Evolutionary conservation across 2,888 invertebrate species (phyloP).

Genomic region (Anagyrus pseudococci): DNA sequence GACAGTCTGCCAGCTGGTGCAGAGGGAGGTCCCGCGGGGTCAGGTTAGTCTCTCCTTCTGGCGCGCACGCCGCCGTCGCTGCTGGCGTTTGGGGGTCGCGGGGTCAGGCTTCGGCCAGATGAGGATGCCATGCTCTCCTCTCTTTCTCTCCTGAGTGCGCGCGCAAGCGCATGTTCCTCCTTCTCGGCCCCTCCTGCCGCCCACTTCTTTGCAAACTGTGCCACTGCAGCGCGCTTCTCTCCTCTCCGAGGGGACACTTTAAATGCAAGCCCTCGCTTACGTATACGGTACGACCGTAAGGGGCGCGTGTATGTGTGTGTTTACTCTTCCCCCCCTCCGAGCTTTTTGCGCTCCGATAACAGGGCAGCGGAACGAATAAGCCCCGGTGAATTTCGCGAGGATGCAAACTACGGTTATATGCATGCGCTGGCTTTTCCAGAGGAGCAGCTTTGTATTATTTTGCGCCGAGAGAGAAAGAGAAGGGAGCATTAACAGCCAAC

Average conservation of each 20-base stretch:
- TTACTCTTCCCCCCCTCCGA: no score
- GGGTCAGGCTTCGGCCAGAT: conserved; percentile 44
- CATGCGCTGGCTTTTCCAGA: no score
- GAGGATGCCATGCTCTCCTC: conserved; percentile 11
- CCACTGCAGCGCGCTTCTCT: neutral
- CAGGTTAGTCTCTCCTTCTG: conserved; percentile 49
- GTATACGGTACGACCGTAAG: no score
- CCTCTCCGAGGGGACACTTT: neutral
- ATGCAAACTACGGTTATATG: no score
- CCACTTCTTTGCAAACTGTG: neutral
- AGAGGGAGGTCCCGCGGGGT: conserved; percentile 46
- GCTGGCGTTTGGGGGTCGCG: conserved; percentile 50
- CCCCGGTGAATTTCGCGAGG: no score
- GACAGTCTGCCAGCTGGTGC: conserved; percentile 55
- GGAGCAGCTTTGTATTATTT: no score
- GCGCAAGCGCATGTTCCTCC: neutral
- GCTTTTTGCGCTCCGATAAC: no score
- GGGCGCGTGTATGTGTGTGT: no score
- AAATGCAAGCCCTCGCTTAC: neutral
- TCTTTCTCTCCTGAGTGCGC: neutral
- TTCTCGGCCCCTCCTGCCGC: neutral
- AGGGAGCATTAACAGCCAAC: no score
- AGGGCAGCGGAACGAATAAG: no score
- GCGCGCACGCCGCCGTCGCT: neutral
- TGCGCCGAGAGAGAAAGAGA: no score